Base-by-base conservation (phyloP, 2,797 vertebrate species). In the Bradypodion pumilum region DNA sequence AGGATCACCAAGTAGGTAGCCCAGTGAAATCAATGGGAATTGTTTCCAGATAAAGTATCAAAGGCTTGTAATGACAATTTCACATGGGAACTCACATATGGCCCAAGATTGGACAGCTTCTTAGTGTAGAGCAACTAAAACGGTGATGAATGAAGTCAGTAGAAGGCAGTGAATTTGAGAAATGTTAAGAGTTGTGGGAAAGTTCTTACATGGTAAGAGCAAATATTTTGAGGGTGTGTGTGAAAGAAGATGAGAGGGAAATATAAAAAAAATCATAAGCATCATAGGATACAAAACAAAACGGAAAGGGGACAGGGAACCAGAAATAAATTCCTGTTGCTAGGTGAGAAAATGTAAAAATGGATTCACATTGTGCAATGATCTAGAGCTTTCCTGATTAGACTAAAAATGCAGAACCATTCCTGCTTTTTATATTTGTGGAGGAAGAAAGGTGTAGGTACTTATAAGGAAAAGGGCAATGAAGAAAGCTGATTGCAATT, bases 311-410 rank as follows among this genome's bases (percentile, higher is more conserved):
- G n/a, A n/a, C n/a, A n/a, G n/a, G n/a, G n/a, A n/a, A n/a, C n/a
- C n/a, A n/a, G n/a, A n/a, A n/a, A n/a, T n/a, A n/a, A n/a, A n/a
- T n/a, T n/a, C n/a, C n/a, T n/a, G n/a, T n/a, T n/a, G n/a, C n/a
- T n/a, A n/a, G n/a, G n/a, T n/a, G n/a, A n/a, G n/a, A n/a, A n/a
- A n/a, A n/a, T n/a, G 63, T 42, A 16, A 37, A 85, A 37, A 84
- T 62, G 32, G 6, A 85, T 86, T 86, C 73, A 35, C 27, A 88
- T 84, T 25, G 10, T 74, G 3, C 16, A 84, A 42, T 76, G 35
- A 72, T 32, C 68, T 83, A 25, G 74, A 5, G 66, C 2, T 66
- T 7, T 65, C 32, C 2, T 19, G 29, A 69, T 6, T 49, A 80
- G 5, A 1, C 8, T 2, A n/a, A n/a, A n/a, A n/a, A n/a, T n/a